Base-by-base conservation (phyloP, 2,797 vertebrate genomes). In the Sebastes oblongus region DNA sequence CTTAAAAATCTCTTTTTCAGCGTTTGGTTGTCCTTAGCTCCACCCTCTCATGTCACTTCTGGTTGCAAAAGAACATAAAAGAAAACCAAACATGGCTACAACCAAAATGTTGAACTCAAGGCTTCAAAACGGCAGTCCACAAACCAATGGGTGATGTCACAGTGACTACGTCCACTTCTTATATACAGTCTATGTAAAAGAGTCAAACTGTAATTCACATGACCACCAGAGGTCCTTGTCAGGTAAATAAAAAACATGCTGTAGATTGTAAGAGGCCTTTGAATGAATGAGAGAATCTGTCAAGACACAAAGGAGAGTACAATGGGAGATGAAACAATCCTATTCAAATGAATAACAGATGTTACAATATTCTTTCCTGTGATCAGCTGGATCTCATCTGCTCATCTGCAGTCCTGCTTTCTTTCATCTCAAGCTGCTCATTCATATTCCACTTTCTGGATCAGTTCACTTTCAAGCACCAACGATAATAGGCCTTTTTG, bases 361-460 rank as follows among this genome's bases (percentile, higher is more conserved):
- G 27, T 58, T 34, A 65, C 50, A 59, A 2, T 77, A 30, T 68
- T 81, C 22, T 22, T 36, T 73, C 18, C 34, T 59, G 71, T 64
- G 67, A 86, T 88, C 83, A 82, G 82, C 50, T 64, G 30, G 55
- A 85, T 79, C 67, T 80, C 11, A 8, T 74, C 66, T 61, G n/a
- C 20, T 46, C 6, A 8, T 46, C 42, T 71, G 67, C 54, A 27
- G 34, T 65, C 67, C 27, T 42, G 27, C 39, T 56, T 60, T 66
- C 75, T 83, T 85, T 89, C 39, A 78, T 84, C 86, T 80, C 16
- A 62, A 42, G 18, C 62, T 39, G 30, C 66, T 82, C 73, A 73
- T 85, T 39, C 61, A 59, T 74, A 77, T 83, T 80, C 67, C 46
- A 64, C 72, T 64, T 77, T 82, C 77, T 77, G 42, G 50, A 80